A percentile compares a stretch with the other conserved stretches of the same genome.
Evolutionary conservation across 2,113 vertebrate genomes (phyloP).

Genomic region (Albula goreensis): DNA sequence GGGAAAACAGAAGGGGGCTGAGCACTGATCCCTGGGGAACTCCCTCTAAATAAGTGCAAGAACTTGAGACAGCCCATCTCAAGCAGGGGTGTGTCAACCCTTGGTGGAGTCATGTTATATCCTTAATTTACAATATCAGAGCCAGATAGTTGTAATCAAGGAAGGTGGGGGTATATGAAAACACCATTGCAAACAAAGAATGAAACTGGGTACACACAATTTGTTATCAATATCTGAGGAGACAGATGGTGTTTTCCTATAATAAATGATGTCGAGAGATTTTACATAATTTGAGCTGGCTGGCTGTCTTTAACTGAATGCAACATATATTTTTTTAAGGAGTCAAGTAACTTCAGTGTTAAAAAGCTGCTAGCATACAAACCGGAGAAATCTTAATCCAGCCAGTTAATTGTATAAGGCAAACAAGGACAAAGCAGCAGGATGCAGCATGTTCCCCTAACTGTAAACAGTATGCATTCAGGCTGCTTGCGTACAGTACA

Average conservation of each 20-base stretch:
- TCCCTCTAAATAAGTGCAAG: not conserved
- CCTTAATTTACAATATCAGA: too few relatives aligned
- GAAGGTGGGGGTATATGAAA: too few relatives aligned
- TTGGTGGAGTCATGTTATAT: too few relatives aligned
- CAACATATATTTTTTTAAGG: not conserved
- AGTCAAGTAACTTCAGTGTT: not conserved
- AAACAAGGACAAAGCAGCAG: not conserved
- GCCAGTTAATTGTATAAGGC: not conserved
- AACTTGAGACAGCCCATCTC: not conserved
- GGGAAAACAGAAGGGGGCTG: not conserved
- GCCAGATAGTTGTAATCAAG: too few relatives aligned
- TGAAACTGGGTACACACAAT: too few relatives aligned
- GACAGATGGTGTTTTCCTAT: not conserved
- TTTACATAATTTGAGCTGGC: not conserved
- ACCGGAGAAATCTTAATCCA: not conserved
- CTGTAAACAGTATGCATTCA: too few relatives aligned
- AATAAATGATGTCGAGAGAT: not conserved
- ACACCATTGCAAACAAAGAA: too few relatives aligned
- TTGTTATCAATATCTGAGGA: too few relatives aligned
- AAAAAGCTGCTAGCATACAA: not conserved
- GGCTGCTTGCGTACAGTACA: too few relatives aligned
- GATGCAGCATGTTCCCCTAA: not conserved
- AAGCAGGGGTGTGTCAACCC: not conserved
- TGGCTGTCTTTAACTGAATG: not conserved
- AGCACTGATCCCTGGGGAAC: not conserved